These are phyloP conservation scores for Meles meles DNA, from an alignment of 2,113 vertebrate genomes.

Conservation along the genomic window DNA sequence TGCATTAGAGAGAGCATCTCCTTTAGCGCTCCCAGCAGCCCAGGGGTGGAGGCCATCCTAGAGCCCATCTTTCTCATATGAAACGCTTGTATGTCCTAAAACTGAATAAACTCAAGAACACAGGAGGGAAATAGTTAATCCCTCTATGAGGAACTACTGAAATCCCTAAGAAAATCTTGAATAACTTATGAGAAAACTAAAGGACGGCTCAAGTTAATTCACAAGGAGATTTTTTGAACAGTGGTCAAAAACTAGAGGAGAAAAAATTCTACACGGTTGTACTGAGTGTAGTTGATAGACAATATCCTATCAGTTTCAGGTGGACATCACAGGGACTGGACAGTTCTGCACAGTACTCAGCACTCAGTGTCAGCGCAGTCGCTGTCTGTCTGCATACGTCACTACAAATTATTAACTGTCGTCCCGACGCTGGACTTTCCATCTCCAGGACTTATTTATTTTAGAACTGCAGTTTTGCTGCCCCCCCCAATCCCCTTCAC, in stretches of 20 bases:
- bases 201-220: background rate
- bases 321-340: background rate
- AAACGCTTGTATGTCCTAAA: background rate
- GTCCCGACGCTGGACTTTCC: background rate
- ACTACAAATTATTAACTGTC: background rate
- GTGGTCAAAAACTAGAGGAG: background rate
- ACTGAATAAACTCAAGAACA: background rate
- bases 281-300: background rate
- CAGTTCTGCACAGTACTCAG: background rate
- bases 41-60: background rate
- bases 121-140: background rate
- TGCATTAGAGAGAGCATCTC: accelerated
- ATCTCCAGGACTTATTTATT: background rate
- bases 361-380: background rate
- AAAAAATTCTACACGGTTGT: background rate
- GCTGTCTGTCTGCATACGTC: background rate
- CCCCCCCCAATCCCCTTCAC: background rate
- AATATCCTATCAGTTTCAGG: background rate
- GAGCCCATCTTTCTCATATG: background rate
- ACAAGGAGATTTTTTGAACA: background rate
- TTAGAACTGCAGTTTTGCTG: background rate
- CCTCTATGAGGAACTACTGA: background rate
- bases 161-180: background rate
- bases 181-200: background rate
- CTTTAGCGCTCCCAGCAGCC: background rate